phyloP scores from a whole-genome alignment of 2,113 vertebrate species.

The Benitochromis conjunctus region DNA sequence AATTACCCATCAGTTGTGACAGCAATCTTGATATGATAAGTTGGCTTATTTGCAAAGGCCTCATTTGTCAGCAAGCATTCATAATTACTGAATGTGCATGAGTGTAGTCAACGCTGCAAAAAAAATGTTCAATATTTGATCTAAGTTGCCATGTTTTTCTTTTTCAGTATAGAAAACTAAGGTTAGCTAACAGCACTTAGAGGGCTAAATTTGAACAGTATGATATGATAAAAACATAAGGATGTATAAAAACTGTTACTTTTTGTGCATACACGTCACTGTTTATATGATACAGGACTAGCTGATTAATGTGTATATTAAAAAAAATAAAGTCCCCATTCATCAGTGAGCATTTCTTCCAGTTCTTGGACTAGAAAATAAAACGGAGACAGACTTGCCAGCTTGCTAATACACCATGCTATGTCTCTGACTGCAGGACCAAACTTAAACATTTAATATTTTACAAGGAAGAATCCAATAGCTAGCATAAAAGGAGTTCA shows the following conservation, averaged over 20 bases:
- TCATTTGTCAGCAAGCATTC: not conserved
- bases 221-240: not conserved
- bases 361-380: not conserved
- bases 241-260: not conserved
- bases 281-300: not conserved
- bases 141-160: not conserved
- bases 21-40: not conserved
- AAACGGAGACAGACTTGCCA: not conserved
- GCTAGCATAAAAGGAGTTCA: constrained; percentile 26
- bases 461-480: constrained; percentile 27
- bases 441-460: constrained; percentile 14
- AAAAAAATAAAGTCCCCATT: not conserved
- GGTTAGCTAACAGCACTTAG: not conserved
- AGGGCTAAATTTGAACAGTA: not conserved
- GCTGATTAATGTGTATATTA: not conserved
- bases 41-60: not conserved
- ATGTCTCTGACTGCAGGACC: not conserved
- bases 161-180: not conserved
- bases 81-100: not conserved
- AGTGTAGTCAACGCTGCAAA: not conserved
- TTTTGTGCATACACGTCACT: not conserved
- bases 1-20: not conserved
- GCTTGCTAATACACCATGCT: not conserved
- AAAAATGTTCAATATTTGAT: not conserved
- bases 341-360: not conserved